Evolutionary conservation across 2,888 invertebrate genomes (phyloP).

Genomic region (Trissolcus brochymenae): DNA sequence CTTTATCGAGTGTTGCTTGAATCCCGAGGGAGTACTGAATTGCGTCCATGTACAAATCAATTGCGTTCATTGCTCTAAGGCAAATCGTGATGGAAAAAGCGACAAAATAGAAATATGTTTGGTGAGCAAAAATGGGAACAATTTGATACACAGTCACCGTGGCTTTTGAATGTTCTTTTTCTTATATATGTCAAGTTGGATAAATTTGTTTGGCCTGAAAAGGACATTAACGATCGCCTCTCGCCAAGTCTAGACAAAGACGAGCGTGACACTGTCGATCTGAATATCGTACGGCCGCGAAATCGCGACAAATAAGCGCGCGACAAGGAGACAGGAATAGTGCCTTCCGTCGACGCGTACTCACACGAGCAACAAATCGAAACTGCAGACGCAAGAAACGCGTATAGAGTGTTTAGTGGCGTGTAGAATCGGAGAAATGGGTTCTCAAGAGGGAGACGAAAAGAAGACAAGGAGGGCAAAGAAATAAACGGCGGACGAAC

Average conservation of each 20-base stretch:
- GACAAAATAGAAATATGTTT: no score
- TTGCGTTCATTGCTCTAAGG: no score
- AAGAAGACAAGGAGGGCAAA: conserved; percentile 24
- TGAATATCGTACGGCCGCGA: conserved; percentile 2
- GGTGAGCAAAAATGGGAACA: no score
- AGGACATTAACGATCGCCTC: background rate
- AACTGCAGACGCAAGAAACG: conserved; percentile 61
- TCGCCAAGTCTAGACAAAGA: background rate
- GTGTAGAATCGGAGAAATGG: conserved; percentile 57
- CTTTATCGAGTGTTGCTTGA: no score
- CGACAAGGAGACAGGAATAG: conserved; percentile 63
- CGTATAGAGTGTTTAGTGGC: conserved; percentile 62
- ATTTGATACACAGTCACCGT: no score
- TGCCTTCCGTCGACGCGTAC: conserved; percentile 60
- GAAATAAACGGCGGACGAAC: conserved; percentile 45
- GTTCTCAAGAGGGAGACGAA: conserved; percentile 46
- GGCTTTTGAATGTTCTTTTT: no score
- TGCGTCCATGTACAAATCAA: background rate
- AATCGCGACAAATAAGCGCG: conserved; percentile 6
- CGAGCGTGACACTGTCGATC: conserved; percentile 29
- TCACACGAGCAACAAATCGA: conserved; percentile 63
- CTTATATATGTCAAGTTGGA: no score
- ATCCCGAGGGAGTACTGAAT: background rate
- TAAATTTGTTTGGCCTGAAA: no score
- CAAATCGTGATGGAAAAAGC: no score